These are phyloP conservation scores for Sisor rabdophorus DNA, from an alignment of 2,113 vertebrate species.

Conservation along the genomic window DNA sequence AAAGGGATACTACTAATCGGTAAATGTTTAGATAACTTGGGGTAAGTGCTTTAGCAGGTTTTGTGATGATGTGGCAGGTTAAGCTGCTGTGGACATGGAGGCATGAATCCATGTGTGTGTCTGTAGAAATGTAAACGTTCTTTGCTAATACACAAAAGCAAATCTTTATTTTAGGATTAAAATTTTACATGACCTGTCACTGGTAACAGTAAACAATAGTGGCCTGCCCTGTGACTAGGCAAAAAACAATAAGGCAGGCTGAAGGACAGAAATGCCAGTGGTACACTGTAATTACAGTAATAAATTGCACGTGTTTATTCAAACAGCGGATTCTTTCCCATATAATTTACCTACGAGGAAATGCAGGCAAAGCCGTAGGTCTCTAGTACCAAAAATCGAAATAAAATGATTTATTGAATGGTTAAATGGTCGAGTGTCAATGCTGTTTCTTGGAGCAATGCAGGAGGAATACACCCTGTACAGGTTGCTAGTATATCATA, in stretches of 20 bases:
- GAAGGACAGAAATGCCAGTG: neutral
- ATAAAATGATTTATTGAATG: too few relatives aligned
- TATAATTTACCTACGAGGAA: too few relatives aligned
- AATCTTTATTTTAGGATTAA: neutral
- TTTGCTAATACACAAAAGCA: neutral
- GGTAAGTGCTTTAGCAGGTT: neutral
- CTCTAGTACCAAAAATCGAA: too few relatives aligned
- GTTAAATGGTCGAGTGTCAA: too few relatives aligned
- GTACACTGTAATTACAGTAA: neutral
- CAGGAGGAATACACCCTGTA: too few relatives aligned
- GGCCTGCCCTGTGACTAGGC: neutral
- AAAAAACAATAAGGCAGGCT: neutral
- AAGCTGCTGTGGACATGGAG: neutral
- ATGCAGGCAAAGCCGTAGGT: too few relatives aligned
- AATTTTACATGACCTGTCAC: neutral
- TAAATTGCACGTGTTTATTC: too few relatives aligned
- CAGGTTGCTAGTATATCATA: too few relatives aligned
- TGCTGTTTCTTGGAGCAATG: too few relatives aligned
- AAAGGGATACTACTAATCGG: neutral
- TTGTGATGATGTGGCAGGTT: neutral
- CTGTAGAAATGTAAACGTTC: neutral
- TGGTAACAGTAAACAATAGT: neutral
- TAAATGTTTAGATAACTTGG: neutral
- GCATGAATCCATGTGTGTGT: neutral
- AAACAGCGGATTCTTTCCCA: too few relatives aligned